These are phyloP conservation scores for Lycaena phlaeas DNA, from an alignment of 2,888 invertebrate species.

Conservation along the genomic window DNA sequence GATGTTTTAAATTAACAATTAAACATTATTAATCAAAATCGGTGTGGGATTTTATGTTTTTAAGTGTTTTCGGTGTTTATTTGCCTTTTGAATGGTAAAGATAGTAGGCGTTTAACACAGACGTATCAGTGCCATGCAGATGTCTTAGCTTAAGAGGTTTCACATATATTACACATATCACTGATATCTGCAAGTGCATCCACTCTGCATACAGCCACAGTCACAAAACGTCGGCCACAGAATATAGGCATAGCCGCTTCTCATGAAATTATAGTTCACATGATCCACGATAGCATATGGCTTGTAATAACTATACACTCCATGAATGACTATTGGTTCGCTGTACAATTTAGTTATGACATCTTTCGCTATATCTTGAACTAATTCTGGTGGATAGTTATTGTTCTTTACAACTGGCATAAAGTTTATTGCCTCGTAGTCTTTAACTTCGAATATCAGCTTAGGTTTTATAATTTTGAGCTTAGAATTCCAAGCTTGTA, in stretches of 20 bases:
- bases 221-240: constrained; percentile 18
- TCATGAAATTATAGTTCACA: constrained; percentile 9
- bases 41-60: no score
- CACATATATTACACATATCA: no score
- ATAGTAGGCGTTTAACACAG: no score
- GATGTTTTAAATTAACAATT: no score
- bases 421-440: constrained; percentile 12
- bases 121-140: no score
- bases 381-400: constrained; percentile 2
- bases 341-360: constrained; percentile 14
- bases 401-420: constrained; percentile 12
- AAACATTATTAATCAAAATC: no score
- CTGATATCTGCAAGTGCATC: no score
- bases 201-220: constrained; percentile 11
- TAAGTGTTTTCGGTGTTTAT: no score
- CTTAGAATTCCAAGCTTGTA: constrained; percentile 15
- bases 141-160: no score
- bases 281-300: constrained; percentile 11
- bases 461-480: constrained; percentile 14
- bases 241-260: constrained; percentile 12
- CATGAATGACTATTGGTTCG: constrained; percentile 14
- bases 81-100: no score
- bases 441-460: constrained; percentile 12
- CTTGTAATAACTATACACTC: constrained; percentile 1
- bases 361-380: constrained; percentile 6